A percentile compares a stretch with the other conserved stretches of the same genome.
These are phyloP conservation scores for Seladonia tumulorum DNA, from an alignment of 2,888 invertebrate genomes.

Conservation along the genomic window DNA sequence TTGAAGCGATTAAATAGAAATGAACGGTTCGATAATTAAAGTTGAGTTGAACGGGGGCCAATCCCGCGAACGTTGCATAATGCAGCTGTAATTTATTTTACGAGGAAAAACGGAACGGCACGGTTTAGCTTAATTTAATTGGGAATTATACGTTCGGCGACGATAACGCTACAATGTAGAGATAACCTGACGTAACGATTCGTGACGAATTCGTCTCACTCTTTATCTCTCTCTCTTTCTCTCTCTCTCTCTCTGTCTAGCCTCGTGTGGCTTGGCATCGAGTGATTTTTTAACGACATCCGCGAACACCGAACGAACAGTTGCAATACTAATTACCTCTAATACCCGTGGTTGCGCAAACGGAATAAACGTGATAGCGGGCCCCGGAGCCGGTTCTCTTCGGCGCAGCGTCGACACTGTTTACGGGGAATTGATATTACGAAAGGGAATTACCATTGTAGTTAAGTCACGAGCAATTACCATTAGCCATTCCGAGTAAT, in stretches of 20 bases:
- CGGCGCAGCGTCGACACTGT: slow-evolving; percentile 52
- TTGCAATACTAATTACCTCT: slow-evolving; percentile 63
- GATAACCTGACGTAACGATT: slow-evolving; percentile 6
- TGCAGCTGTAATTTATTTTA: neutral
- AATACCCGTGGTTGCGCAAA: slow-evolving; percentile 58
- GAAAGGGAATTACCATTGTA: slow-evolving; percentile 57
- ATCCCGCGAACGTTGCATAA: neutral
- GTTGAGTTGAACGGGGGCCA: neutral
- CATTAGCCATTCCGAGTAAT: slow-evolving; percentile 56
- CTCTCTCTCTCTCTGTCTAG: too few species aligned
- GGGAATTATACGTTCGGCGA: neutral
- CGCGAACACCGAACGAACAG: slow-evolving; percentile 47
- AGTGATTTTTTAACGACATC: slow-evolving; percentile 57
- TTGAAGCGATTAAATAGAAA: neutral
- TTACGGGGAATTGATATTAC: slow-evolving; percentile 62
- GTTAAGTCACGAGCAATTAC: slow-evolving; percentile 60
- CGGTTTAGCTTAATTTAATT: neutral
- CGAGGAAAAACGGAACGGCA: neutral
- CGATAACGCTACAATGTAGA: slow-evolving; percentile 6
- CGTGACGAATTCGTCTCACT: neutral
- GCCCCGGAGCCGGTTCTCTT: slow-evolving; percentile 19
- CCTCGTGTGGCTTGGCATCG: slow-evolving; percentile 32
- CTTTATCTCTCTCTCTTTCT: too few species aligned
- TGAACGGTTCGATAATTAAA: neutral
- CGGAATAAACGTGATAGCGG: slow-evolving; percentile 49